Conservation (phyloP, 2,888 invertebrate species). For the Tetheella fluctuosa region DNA sequence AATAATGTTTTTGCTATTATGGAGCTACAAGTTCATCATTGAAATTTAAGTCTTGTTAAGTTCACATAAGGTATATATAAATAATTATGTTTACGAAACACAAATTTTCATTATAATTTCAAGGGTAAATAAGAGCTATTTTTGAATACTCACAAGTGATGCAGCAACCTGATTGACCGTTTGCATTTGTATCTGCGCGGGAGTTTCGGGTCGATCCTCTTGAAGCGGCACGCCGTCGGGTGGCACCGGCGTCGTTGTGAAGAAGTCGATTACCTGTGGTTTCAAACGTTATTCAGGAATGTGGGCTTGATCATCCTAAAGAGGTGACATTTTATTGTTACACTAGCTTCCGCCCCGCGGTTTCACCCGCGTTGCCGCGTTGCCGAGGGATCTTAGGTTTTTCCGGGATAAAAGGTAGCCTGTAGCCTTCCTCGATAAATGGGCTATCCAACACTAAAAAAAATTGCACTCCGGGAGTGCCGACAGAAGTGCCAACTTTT, state of each 20-base stretch:
- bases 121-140: neutral
- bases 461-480: too few species aligned
- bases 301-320: too few species aligned
- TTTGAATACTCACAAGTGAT: conserved; percentile 55
- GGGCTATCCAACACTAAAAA: too few species aligned
- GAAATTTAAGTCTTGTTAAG: neutral
- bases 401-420: too few species aligned
- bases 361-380: too few species aligned
- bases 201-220: conserved; percentile 70
- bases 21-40: neutral
- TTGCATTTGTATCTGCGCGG: conserved; percentile 65
- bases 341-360: too few species aligned
- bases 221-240: conserved; percentile 80
- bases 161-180: conserved; percentile 79
- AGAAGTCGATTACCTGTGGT: conserved; percentile 86
- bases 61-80: neutral
- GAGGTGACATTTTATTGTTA: too few species aligned
- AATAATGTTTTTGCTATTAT: too few species aligned
- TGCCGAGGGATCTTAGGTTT: too few species aligned
- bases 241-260: conserved; percentile 83
- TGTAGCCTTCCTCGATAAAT: too few species aligned
- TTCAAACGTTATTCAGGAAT: conserved; percentile 12
- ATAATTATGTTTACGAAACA: neutral
- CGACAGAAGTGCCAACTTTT: too few species aligned
- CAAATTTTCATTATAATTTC: neutral